Evolutionary conservation across 2,113 vertebrate genomes (phyloP), one percentile per base, ranked within the genome.

Genomic region (Cephalopholis sonnerati): DNA sequence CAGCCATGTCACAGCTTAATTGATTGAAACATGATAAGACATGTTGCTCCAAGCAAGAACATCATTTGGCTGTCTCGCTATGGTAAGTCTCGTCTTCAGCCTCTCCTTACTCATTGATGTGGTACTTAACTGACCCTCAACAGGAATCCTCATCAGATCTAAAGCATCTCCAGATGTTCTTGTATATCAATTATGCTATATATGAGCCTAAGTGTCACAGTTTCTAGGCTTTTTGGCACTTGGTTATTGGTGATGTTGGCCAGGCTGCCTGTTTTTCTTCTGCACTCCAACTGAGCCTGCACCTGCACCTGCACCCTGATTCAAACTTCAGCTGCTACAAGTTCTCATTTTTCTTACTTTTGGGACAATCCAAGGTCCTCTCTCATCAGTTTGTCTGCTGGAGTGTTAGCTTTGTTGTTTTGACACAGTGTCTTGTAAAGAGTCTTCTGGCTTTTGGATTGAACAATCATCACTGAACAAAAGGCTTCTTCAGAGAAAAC

Each of bases 111-210:
- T 84, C 46, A 54, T 9, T 69, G 63, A 84, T 36, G 39, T 25
- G 57, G 51, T 54, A 58, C 57, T 73, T 55, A 39, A 55, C 59
- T 58, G 77, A 67, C 64, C 57, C 73, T 83, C 24, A 75, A 74
- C 68, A 78, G 54, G 69, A 84, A 51, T 64, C 65, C 63, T 58
- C 36, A 55, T 68, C 62, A 59, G 63, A 39, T n/a, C 9, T 36
- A 74, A 79, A 81, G 50, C 73, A 51, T 36, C 71, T 73, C 62
- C 79, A 86, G 68, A 87, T 90, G 69, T 79, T 61, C 36, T 50
- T 78, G 24, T 69, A 32, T 53, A 58, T 71, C 13, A 70, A 50
- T 63, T 58, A 69, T 54, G 20, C 71, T 64, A 66, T 79, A 81
- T 70, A 86, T 36, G 66, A 58, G 25, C 53, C 4, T 36, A 58